Base-by-base conservation (phyloP, 2,888 invertebrate species). In the Caenorhabditis angaria region DNA sequence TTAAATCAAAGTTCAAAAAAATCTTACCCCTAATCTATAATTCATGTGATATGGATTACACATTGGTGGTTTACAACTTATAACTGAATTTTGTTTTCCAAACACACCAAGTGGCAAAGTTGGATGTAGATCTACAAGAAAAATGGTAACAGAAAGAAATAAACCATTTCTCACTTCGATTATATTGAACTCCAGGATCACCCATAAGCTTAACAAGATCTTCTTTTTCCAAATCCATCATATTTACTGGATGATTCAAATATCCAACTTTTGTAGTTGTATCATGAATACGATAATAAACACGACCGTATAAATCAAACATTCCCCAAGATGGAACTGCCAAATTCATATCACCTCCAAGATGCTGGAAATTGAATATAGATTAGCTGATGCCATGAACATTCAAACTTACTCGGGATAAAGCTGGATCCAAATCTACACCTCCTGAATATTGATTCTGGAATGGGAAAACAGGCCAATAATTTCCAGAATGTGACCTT, bases 401-500 rank as follows among this genome's bases (percentile, higher is more conserved):
- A n/a, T 35, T 1, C 27, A 35, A 32, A 25, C 61, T 35, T 59
- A 83, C 83, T 41, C 83, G 69, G 58, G 82, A 81, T 53, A 77
- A 82, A 1, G 82, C 76, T 20, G 83, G 83, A 76, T 83, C 83
- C 47, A 83, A 59, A 70, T 83, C 83, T 10, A 83, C 54, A 47
- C 82, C 83, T 24, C 82, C 83, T 25, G 78, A 78, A 59, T 76
- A 82, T 57, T 83, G 83, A 64, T 80, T 82, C 35, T 78, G 75
- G 53, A 83, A 83, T 24, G 83, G 83, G 48, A 77, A 83, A 0
- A 83, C 79, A 8, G 83, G 83, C 81, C 81, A 82, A 50, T 83
- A 83, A 61, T 83, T 79, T 14, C 81, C 78, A 24, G 64, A 61
- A 53, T 83, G 82, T 48, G 78, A 77, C 14, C 83, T 62, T 22